Base-by-base conservation (phyloP, 1,140 invertebrate genomes). In the Wiebesia pumilae region DNA sequence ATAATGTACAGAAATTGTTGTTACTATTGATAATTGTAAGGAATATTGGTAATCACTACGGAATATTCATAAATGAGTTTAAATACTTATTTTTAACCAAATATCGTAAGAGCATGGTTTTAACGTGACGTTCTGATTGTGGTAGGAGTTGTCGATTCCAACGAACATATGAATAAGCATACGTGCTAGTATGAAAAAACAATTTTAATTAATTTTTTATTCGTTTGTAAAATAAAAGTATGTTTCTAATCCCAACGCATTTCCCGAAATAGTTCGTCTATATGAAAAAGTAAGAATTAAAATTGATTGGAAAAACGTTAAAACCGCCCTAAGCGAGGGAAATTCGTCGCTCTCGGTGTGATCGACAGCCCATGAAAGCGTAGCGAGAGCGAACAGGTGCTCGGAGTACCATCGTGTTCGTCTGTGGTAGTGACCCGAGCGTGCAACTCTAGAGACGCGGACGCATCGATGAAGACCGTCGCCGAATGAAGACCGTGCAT, bases 361-460 rank as follows among this genome's bases (percentile, higher is more conserved):
- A 88, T 77, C 81, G 84, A 85, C 87, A 88, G 89, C 30, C 40
- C 81, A 71, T 84, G 47, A 79, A 79, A 79, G 81, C 33, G 80
- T 83, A 73, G 69, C 65, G 79, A 82, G 62, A 81, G 79, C 65
- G 47, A 85, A 80, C 84, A 81, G 43, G 54, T 54, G 69, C n/a
- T 58, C 35, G 33, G 75, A 24, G 65, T 38, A n/a, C 33, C 30
- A 40, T 62, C 38, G 6, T 12, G 19, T 80, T 62, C 73, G 71
- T 47, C 43, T n/a, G n/a, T n/a, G n/a, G n/a, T n/a, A n/a, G n/a
- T n/a, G n/a, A 65, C 6, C 47, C 83, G 62, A 86, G 77, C 14
- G 67, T 6, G 78, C 43, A 43, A 35, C 78, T 58, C 54, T 43
- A 77, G 43, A 21, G 12, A 16, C 80, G n/a, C 67, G 14, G 62